Evolutionary conservation across 2,888 invertebrate species (phyloP), one percentile per base, ranked within the genome.

Genomic region (Leistus spinibarbis): DNA sequence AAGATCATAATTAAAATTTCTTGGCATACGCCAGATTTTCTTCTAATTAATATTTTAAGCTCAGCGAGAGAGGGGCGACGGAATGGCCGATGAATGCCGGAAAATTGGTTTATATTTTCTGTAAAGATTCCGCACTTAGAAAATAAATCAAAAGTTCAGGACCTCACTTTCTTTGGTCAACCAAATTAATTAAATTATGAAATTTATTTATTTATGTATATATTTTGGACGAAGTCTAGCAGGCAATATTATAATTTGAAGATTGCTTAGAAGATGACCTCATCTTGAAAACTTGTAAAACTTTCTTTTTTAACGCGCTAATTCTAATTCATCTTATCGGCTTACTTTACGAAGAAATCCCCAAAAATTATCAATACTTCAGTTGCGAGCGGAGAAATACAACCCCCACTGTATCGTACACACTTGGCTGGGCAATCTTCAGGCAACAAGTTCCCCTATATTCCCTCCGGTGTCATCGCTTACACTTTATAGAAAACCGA

Each of bases 401-500:
- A n/a, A 27, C 27, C 27, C 27, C 27, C 27, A 9, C 27, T 9
- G 9, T 27, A 7, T 27, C 27, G 5, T 27, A 1, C 9, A 27
- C 27, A 7, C 4, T 40, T 10, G 24, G 7, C 24, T 24, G 3
- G 24, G 24, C 24, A 24, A 24, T 24, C 40, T 19, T 22, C 4
- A 60, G 60, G 60, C 60, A 60, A 60, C 60, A 60, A 60, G 60
- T 60, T 19, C 60, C 16, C 60, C 60, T 60, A 19, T 67, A 73
- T 73, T 73, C 73, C 73, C 73, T 27, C 16, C 17, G 73, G 73
- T 73, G 73, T 73, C 73, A 67, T 73, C 73, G 73, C 73, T 73
- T 73, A 67, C 73, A 54, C 64, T 73, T 73, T 73, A 73, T 67
- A 73, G 73, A 73, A 73, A 73, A 67, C 73, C 73, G 67, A 73